Evolutionary conservation across 1,140 invertebrate species (phyloP), one percentile per base, ranked within the genome.

Genomic region (Neodiprion lecontei): DNA sequence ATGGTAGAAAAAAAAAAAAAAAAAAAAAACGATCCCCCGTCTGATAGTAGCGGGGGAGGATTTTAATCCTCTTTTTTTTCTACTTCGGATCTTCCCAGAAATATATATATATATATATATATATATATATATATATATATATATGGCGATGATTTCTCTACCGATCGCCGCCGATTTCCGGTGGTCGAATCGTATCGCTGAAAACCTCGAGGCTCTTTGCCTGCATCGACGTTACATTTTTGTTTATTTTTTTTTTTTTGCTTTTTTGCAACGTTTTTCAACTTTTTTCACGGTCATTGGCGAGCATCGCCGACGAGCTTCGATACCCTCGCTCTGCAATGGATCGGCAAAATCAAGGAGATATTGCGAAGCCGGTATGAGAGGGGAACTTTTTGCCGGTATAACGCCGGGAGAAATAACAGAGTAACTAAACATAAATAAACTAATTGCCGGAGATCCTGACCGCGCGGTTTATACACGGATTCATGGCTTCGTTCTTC

Each of bases 401-500:
- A 40, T 40, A 40, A 2, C 28, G 28, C 28, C 28, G 2, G 2
- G 28, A 40, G 28, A 4, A 40, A 40, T 40, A 40, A 40, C 28
- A 40, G 28, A 40, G 28, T 40, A 40, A 5, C 2, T 40, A 40
- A 40, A 40, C 0, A 40, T 40, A 40, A 40, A 40, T 40, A 5
- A 40, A 40, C 28, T 40, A 40, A 40, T 40, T 40, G 28, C 28
- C 28, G 28, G 71, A 66, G 53, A 7, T 79, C 50, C 73, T 70
- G 48, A 72, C 50, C 61, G 50, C 23, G 69, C 50, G 69, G 47
- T 65, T 72, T 74, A 48, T 61, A 65, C 72, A 50, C 75, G 28
- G 69, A 28, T 40, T n/a, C 14, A 14, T 12, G 69, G 73, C 72
- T 77, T 67, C 53, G 75, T 77, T 76, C 78, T 75, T 76, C 78